Percentiles rank a stretch among this genome's conserved stretches.
These are phyloP conservation scores for Aurelia sp. DNA, from an alignment of 30 jellyfish, hydroid and myxozoan genomes.

Conservation along the genomic window DNA sequence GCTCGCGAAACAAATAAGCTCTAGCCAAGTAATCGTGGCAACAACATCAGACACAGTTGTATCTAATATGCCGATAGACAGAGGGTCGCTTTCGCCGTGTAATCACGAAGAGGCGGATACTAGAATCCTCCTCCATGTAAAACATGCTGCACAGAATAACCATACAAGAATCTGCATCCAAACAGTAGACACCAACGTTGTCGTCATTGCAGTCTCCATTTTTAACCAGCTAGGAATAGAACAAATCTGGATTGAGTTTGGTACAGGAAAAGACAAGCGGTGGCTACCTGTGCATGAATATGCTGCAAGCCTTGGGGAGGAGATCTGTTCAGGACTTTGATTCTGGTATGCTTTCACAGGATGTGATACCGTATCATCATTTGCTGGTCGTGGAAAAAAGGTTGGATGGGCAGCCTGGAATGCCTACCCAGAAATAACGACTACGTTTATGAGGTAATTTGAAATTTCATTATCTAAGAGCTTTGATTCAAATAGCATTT, in stretches of 20 bases:
- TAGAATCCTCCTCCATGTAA: slow-evolving; percentile 1
- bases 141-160: neutral
- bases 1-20: neutral
- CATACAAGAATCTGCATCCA: neutral
- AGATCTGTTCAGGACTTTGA: slow-evolving; percentile 10
- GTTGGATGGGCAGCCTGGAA: slow-evolving; percentile 30
- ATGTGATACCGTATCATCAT: slow-evolving; percentile 47
- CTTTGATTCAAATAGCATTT: neutral
- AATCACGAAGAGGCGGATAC: slow-evolving; percentile 49
- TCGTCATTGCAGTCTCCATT: neutral
- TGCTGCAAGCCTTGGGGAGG: slow-evolving; percentile 10
- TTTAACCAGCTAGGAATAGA: neutral
- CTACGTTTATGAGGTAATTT: slow-evolving; percentile 10
- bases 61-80: neutral
- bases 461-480: neutral
- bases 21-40: neutral
- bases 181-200: slow-evolving; percentile 32
- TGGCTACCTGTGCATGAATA: slow-evolving; percentile 35
- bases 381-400: slow-evolving; percentile 27
- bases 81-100: neutral
- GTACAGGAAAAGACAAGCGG: neutral
- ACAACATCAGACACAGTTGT: neutral
- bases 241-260: slow-evolving; percentile 28
- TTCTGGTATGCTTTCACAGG: slow-evolving; percentile 53
- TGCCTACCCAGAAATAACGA: slow-evolving; percentile 29